Base-by-base conservation (phyloP, 2,888 invertebrate species). In the Ametastegia equiseti region DNA sequence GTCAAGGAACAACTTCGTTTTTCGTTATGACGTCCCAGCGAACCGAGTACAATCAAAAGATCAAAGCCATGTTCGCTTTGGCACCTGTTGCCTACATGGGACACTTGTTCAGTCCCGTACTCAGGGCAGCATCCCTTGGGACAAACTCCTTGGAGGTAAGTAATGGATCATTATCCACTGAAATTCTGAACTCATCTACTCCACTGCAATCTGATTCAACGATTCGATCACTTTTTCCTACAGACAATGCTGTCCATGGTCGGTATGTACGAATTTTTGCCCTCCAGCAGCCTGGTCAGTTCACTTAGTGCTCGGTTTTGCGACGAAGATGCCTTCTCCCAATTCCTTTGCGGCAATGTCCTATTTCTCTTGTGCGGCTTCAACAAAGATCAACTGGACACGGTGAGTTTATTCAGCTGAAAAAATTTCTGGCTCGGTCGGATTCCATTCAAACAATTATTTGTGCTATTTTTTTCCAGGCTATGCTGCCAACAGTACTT, bases 1-100 rank as follows among this genome's bases (percentile, higher is more conserved):
- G 97, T 0, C 94, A 94, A 89, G 97, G 97, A 7, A 95, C 95
- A 0, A 95, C 96, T 0, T 87, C 92, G 1, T 96, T 95, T 89
- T 96, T 94, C 88, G 95, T 96, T 0, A 93, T 96, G 94, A 92
- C 93, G 19, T 94, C 95, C 0, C 92, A 94, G 79, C 90, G 92
- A n/a, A 95, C 96, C 0, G 94, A 94, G 73, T 96, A 95, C 86
- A 95, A 95, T 88, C 88, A 92, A 0, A 96, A 95, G 90, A 93
- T 97, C 7, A 92, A 93, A 73, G 93, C 94, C 0, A 94, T 95
- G 93, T 94, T 95, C 85, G 94, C 95, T 1, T 88, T 96, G 83
- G 96, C 95, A 0, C 96, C 96, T 0, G 94, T 96, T 0, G 95
- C 95, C 0, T 96, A 93, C 84, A 92, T 95, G 90, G 92, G 92